Evolutionary conservation across 2,888 invertebrate genomes (phyloP), one percentile per base, ranked within the genome.

Genomic region (Drepanosiphum platanoidis): DNA sequence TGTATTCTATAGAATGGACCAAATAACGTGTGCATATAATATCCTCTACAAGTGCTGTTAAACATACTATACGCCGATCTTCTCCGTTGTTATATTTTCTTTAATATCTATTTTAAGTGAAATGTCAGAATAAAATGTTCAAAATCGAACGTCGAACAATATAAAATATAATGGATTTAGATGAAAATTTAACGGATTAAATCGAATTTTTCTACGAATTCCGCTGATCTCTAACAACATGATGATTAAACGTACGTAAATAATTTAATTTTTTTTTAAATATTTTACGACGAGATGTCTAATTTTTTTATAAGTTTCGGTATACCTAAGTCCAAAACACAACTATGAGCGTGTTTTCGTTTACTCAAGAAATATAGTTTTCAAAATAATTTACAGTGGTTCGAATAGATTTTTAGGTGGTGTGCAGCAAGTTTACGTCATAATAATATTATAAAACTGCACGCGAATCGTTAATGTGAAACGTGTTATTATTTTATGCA

Each of bases 1-100:
- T 32, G 42, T 42, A 66, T 30, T 7, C 64, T 78, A 30, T 39
- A 61, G 30, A 78, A 78, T 42, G 39, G 27, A 78, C 39, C 30
- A 27, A 39, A 42, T 22, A 61, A 36, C 27, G 9, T 3, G 46
- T 30, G 46, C 18, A 30, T 27, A 36, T 27, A 11, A 58, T 34
- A n/a, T 11, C 71, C 18, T 9, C 27, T 61, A 39, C 30, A 64
- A n/a, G n/a, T n/a, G n/a, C 11, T 39, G 22, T 64, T n/a, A n/a
- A 32, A 30, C 22, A n/a, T 58, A 46, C 1, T 46, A 22, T n/a
- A 75, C 34, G 39, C n/a, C 71, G 22, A 75, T 9, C 1, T 58
- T 22, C 4, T 58, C 13, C 11, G 4, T 74, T 74, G 3, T 52
- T 32, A n/a, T 74, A 22, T 52, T 74, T 71, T 42, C 18, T 42